phyloP scores from a whole-genome alignment of 92 coral and sea anemone genomes.

The Heliopora coerulea region DNA sequence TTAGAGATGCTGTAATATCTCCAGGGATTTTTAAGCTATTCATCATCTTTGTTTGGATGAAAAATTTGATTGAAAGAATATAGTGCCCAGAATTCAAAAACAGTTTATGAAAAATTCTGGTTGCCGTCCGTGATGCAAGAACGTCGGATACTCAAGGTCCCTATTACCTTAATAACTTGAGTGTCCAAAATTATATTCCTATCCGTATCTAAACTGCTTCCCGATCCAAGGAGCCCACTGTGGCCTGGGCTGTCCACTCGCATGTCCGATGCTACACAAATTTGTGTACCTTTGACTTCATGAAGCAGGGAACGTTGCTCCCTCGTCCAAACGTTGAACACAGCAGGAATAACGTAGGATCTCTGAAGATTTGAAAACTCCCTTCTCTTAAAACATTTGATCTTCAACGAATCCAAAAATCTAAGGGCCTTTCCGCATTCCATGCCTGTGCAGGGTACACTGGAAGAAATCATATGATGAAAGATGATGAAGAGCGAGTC shows the following conservation, averaged over 20 bases:
- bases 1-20: too few relatives aligned
- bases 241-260: constrained; percentile 53
- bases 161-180: constrained; percentile 37
- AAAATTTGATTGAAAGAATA: too few relatives aligned
- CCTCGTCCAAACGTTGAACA: constrained; percentile 27
- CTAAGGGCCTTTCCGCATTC: constrained; percentile 39
- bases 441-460: constrained; percentile 35
- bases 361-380: constrained; percentile 34
- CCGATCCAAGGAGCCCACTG: constrained; percentile 30
- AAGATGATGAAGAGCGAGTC: constrained; percentile 9
- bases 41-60: too few relatives aligned
- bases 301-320: constrained; percentile 2
- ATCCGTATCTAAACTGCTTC: constrained; percentile 16
- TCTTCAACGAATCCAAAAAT: constrained; percentile 40
- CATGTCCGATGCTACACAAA: constrained; percentile 41
- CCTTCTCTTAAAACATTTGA: constrained; percentile 32
- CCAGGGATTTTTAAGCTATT: too few relatives aligned
- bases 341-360: constrained; percentile 43
- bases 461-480: constrained; percentile 8
- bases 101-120: too few relatives aligned
- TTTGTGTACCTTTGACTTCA: constrained; percentile 31
- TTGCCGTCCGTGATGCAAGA: too few relatives aligned
- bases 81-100: too few relatives aligned
- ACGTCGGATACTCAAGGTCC: too few relatives aligned
- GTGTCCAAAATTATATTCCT: constrained; percentile 38